Conservation (phyloP, 2,797 vertebrate genomes). For the Lepilemur septentrionalis region DNA sequence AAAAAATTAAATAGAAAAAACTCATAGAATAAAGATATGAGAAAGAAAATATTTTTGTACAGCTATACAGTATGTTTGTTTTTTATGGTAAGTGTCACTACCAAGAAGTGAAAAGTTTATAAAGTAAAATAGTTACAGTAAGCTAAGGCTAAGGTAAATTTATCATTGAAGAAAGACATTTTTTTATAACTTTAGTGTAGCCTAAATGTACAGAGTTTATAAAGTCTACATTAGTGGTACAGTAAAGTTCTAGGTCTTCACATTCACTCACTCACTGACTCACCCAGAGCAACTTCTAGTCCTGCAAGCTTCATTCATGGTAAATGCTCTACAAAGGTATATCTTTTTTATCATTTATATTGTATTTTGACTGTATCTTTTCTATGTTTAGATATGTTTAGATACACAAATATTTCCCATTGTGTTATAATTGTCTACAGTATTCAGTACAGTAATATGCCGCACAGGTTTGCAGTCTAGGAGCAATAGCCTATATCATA, state of each 20-base stretch:
- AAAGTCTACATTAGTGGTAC: neutral
- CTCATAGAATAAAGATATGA: neutral
- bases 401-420: neutral
- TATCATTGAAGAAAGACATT: neutral
- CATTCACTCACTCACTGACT: neutral
- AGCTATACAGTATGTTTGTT: neutral
- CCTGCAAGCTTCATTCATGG: neutral
- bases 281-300: neutral
- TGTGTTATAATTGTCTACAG: neutral
- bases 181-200: neutral
- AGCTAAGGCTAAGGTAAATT: neutral
- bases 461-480: neutral
- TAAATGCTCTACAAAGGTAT: neutral
- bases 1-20: neutral
- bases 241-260: neutral
- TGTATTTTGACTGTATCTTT: neutral
- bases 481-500: neutral
- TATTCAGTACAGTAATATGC: neutral
- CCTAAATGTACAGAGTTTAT: neutral
- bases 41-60: neutral
- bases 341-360: neutral
- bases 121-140: neutral
- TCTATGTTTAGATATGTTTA: neutral
- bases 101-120: neutral
- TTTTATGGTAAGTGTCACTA: neutral